Conservation (phyloP, 2,888 invertebrate genomes). For the Eugnorisma glareosa region DNA sequence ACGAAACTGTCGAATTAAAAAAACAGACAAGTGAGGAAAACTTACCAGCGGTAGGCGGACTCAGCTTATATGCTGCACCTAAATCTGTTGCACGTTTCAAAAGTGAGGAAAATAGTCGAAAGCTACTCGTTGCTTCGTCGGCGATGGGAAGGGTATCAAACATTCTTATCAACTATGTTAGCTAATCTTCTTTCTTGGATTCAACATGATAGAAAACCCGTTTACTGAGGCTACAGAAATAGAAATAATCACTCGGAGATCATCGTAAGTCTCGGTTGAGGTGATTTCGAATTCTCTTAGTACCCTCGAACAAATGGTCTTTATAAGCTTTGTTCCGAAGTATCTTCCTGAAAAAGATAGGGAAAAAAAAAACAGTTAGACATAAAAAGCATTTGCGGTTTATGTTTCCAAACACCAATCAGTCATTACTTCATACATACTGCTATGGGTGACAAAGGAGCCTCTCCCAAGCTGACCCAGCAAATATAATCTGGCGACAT, state of each 20-base stretch:
- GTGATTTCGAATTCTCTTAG: slow-evolving; percentile 77
- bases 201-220: slow-evolving; percentile 76
- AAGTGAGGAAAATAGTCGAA: background rate
- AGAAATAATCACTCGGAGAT: slow-evolving; percentile 76
- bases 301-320: slow-evolving; percentile 78
- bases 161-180: background rate
- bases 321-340: slow-evolving; percentile 81
- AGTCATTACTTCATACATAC: too few species aligned
- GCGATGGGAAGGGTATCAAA: background rate
- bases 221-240: slow-evolving; percentile 78
- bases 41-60: too few species aligned
- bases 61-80: background rate
- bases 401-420: background rate
- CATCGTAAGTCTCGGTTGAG: slow-evolving; percentile 75
- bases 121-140: background rate
- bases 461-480: background rate
- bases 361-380: background rate
- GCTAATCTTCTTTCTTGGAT: slow-evolving; percentile 66
- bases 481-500: background rate
- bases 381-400: background rate
- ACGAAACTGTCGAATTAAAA: too few species aligned
- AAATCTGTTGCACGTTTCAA: background rate
- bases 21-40: too few species aligned
- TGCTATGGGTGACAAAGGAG: too few species aligned
- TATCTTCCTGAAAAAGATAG: slow-evolving; percentile 79